These are phyloP conservation scores for Epsilonema sp. DNA, from an alignment of 2,888 invertebrate genomes.

Conservation along the genomic window DNA sequence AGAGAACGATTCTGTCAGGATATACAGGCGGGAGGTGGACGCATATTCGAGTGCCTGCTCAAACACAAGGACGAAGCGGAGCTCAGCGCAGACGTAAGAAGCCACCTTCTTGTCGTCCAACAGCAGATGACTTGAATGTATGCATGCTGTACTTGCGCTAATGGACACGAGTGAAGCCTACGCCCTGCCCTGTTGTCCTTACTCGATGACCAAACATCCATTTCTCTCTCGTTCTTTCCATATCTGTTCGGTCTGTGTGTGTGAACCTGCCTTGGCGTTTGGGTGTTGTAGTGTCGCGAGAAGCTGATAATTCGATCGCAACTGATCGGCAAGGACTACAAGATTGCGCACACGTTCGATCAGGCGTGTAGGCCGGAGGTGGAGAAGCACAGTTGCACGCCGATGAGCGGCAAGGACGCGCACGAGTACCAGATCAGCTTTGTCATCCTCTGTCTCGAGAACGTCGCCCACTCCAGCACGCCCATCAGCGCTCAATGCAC, in stretches of 20 bases:
- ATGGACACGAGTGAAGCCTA: too few species aligned
- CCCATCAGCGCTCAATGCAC: slow-evolving; percentile 49
- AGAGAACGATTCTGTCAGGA: slow-evolving; percentile 49
- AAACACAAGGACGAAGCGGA: slow-evolving; percentile 43
- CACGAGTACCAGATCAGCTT: slow-evolving; percentile 24
- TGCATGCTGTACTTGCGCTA: too few species aligned
- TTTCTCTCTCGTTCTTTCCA: too few species aligned
- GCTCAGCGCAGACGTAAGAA: too few species aligned
- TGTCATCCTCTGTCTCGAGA: slow-evolving; percentile 73
- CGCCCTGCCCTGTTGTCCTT: too few species aligned
- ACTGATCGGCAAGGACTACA: slow-evolving; percentile 70
- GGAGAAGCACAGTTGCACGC: slow-evolving; percentile 52
- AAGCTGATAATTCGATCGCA: slow-evolving; percentile 65
- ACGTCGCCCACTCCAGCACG: slow-evolving; percentile 30
- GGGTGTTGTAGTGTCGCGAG: slow-evolving; percentile 49
- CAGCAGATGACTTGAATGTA: too few species aligned
- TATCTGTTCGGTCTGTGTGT: too few species aligned
- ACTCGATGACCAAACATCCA: too few species aligned
- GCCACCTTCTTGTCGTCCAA: too few species aligned
- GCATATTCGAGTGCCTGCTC: slow-evolving; percentile 69
- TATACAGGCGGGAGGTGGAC: slow-evolving; percentile 53
- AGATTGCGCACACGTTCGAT: slow-evolving; percentile 64
- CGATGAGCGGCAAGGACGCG: slow-evolving; percentile 39
- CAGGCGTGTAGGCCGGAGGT: slow-evolving; percentile 76
- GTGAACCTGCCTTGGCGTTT: too few species aligned